Percentiles rank a stretch among this genome's conserved stretches.
Evolutionary conservation across 2,797 vertebrate species (phyloP).

Genomic region (Vultur gryphus): DNA sequence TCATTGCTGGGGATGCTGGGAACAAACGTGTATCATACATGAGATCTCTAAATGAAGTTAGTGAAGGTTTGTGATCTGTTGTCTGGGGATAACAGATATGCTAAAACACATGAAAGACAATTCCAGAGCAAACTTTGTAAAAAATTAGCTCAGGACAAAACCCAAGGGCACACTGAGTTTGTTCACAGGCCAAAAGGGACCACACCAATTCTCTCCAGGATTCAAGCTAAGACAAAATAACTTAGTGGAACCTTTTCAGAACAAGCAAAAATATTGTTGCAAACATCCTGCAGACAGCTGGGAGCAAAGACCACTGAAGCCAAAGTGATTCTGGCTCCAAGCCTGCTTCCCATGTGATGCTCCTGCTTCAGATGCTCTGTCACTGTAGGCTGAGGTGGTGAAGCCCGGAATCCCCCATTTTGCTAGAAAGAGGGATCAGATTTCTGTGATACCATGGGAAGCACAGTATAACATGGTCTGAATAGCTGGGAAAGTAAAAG

Average conservation of each 20-base stretch:
- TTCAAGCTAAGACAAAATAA: neutral
- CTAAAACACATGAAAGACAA: neutral
- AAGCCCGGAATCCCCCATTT: neutral
- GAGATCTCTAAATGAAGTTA: neutral
- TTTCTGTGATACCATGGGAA: neutral
- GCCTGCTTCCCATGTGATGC: neutral
- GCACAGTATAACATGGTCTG: neutral
- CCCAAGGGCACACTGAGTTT: fast-evolving
- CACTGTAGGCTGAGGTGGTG: fast-evolving
- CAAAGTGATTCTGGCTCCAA: neutral
- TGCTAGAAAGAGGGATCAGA: neutral
- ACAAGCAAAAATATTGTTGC: neutral
- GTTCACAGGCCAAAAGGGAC: neutral
- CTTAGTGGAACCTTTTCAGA: neutral
- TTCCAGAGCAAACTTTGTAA: neutral
- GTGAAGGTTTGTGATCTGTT: neutral
- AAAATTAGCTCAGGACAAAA: neutral
- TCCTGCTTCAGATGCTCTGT: neutral
- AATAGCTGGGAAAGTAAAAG: neutral
- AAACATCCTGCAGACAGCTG: neutral
- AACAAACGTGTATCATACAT: neutral
- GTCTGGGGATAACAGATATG: neutral
- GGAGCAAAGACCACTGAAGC: neutral
- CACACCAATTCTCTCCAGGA: neutral
- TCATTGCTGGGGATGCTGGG: neutral